These are phyloP conservation scores for Latrodectus geometricus DNA, from an alignment of 1,140 invertebrate species.

Conservation along the genomic window DNA sequence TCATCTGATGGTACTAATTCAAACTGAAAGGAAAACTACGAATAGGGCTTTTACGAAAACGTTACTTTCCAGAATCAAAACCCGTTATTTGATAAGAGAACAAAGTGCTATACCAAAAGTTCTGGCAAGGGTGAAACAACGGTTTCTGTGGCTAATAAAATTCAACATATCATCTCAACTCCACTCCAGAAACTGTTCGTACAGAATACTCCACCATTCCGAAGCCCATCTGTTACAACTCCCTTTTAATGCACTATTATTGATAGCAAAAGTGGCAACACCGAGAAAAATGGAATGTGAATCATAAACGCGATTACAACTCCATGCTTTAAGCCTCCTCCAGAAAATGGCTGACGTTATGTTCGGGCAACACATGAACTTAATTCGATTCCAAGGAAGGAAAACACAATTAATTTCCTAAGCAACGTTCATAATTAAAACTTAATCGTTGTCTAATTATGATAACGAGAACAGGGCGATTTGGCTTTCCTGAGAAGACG, in stretches of 20 bases:
- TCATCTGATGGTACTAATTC: no score
- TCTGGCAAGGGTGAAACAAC: no score
- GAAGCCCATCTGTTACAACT: not conserved
- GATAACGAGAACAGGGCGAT: conserved; percentile 8
- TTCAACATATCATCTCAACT: no score
- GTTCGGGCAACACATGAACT: conserved; percentile 3
- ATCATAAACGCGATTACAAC: not conserved
- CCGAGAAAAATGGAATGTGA: not conserved
- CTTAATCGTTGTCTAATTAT: conserved; percentile 38
- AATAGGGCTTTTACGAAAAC: no score
- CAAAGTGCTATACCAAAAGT: no score
- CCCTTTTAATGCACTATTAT: not conserved
- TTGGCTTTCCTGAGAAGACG: not conserved
- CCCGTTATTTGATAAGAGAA: no score
- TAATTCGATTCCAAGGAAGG: conserved; percentile 9
- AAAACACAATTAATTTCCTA: conserved; percentile 23
- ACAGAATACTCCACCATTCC: not conserved
- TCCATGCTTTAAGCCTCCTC: not conserved
- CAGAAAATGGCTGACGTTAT: conserved; percentile 2
- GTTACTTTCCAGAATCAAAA: no score
- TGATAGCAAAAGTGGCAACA: not conserved
- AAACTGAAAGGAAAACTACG: no score
- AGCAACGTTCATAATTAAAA: conserved; percentile 25
- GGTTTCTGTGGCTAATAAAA: no score
- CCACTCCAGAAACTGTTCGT: no score